Conservation (phyloP, 2,113 vertebrate species). For the Rostratula benghalensis region DNA sequence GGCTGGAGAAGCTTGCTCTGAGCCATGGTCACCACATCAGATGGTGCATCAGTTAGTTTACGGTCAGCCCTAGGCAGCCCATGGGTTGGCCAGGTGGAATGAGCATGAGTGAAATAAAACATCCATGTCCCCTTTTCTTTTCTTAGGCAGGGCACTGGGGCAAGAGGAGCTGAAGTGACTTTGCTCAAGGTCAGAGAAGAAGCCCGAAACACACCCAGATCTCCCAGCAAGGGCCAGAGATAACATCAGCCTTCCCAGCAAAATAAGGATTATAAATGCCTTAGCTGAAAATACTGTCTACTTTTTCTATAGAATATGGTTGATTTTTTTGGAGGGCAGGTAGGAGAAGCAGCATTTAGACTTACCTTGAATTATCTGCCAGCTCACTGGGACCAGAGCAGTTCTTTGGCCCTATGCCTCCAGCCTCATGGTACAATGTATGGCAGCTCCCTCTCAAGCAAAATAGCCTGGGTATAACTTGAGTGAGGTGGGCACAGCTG, state of each 20-base stretch:
- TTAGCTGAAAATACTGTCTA: not conserved
- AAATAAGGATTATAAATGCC: not conserved
- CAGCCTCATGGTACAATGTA: accelerated
- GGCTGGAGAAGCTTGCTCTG: not conserved
- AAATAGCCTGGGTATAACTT: not conserved
- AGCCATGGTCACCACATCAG: not conserved
- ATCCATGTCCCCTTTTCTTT: not conserved
- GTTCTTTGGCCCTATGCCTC: not conserved
- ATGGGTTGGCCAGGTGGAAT: accelerated
- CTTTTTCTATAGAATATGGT: not conserved
- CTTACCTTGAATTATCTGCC: not conserved
- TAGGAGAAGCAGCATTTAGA: not conserved
- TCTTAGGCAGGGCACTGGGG: not conserved
- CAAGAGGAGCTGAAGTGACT: not conserved
- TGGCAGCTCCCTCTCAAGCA: not conserved
- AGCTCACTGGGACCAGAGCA: not conserved
- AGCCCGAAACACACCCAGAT: not conserved
- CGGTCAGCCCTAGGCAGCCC: not conserved
- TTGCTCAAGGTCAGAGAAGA: not conserved
- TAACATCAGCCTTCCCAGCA: not conserved
- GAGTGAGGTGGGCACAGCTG: not conserved
- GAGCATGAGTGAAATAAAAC: not conserved
- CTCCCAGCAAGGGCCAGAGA: not conserved
- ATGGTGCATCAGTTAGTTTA: not conserved
- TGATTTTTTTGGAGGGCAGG: not conserved